Evolutionary conservation across 2,888 invertebrate genomes (phyloP).

Genomic region (Zygaena filipendulae): DNA sequence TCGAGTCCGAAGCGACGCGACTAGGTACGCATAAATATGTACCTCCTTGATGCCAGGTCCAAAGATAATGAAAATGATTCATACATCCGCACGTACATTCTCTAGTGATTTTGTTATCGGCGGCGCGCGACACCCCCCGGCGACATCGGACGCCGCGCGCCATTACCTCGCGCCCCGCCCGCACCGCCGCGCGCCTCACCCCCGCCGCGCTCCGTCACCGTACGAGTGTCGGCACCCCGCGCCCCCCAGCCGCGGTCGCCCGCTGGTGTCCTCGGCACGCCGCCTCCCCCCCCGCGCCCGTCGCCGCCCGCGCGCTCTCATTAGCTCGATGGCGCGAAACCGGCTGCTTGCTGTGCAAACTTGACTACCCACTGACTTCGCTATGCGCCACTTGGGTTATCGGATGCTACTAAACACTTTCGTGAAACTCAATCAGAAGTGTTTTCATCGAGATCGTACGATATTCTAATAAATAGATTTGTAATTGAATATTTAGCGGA

Average conservation of each 20-base stretch:
- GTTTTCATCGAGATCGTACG: no score
- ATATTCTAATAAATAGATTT: slow-evolving; percentile 1
- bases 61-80: no score
- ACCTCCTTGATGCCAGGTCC: no score
- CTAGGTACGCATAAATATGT: no score
- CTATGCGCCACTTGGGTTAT: slow-evolving; percentile 53
- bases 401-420: slow-evolving; percentile 26
- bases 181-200: slow-evolving; percentile 17
- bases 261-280: no score
- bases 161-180: slow-evolving; percentile 39
- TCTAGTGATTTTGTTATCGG: slow-evolving; percentile 67
- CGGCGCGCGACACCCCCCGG: slow-evolving; percentile 52
- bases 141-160: slow-evolving; percentile 61
- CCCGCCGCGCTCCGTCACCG: slow-evolving; percentile 13
- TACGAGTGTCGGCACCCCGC: slow-evolving; percentile 10
- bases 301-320: slow-evolving; percentile 30
- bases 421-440: slow-evolving; percentile 2
- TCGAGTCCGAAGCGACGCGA: no score
- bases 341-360: no score
- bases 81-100: slow-evolving; percentile 30
- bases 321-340: slow-evolving; percentile 48
- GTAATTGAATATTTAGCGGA: slow-evolving; percentile 17
- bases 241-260: no score
- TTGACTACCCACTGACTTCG: slow-evolving; percentile 38
- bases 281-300: slow-evolving; percentile 19